These are phyloP conservation scores for Cepaea nemoralis DNA, from an alignment of 1,140 invertebrate species.

Conservation along the genomic window DNA sequence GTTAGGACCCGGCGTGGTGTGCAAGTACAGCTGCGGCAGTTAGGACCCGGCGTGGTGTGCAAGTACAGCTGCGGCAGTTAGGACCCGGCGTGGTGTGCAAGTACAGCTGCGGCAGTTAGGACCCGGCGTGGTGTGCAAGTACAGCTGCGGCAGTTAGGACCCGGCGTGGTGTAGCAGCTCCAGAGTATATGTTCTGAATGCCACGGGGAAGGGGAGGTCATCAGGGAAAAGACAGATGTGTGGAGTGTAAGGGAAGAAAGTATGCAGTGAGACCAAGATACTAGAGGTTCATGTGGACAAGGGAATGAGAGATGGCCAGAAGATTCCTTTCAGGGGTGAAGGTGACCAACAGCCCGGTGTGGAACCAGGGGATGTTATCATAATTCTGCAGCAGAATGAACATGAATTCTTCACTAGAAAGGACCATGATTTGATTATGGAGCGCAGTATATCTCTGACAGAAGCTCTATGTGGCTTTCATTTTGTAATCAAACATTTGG, in stretches of 20 bases:
- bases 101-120: too few species aligned
- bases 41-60: too few species aligned
- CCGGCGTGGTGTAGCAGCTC: slow-evolving; percentile 97
- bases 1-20: too few species aligned
- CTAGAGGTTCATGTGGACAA: slow-evolving; percentile 99
- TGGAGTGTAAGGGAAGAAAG: slow-evolving; percentile 93
- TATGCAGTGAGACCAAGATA: slow-evolving; percentile 91
- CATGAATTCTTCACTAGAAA: slow-evolving; percentile 86
- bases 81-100: too few species aligned
- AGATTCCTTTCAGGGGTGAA: slow-evolving; percentile 93
- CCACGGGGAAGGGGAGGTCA: slow-evolving; percentile 87
- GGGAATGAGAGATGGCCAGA: slow-evolving; percentile 96
- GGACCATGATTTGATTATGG: slow-evolving; percentile 88
- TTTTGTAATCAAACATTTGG: slow-evolving; percentile 91
- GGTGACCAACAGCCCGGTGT: slow-evolving; percentile 95
- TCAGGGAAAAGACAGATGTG: slow-evolving; percentile 81
- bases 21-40: too few species aligned
- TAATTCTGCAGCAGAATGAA: slow-evolving; percentile 95
- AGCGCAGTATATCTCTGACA: slow-evolving; percentile 83
- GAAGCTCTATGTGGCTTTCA: slow-evolving; percentile 97
- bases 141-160: slow-evolving; percentile 91
- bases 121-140: slow-evolving; percentile 91
- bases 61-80: too few species aligned
- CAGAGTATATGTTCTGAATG: slow-evolving; percentile 92
- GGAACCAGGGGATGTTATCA: slow-evolving; percentile 92